Evolutionary conservation across 2,797 vertebrate genomes (phyloP).

Genomic region (Iguana delicatissima): DNA sequence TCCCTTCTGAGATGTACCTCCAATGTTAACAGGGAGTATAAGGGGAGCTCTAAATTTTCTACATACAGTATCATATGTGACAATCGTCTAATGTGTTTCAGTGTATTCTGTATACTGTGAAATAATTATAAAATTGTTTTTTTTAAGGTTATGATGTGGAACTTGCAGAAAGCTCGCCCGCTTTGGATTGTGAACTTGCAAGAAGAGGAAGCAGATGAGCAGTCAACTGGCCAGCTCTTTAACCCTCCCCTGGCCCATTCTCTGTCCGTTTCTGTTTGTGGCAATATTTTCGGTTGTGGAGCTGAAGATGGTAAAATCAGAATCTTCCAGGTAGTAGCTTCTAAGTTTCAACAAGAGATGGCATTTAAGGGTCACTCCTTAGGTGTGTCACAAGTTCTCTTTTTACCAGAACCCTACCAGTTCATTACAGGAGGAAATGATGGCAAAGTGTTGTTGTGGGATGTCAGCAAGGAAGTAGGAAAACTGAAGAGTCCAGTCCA

Average conservation of each 20-base stretch:
- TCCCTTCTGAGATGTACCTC: background rate
- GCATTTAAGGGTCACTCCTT: constrained; percentile 87
- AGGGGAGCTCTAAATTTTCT: background rate
- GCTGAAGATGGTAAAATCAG: constrained; percentile 92
- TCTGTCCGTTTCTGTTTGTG: constrained; percentile 88
- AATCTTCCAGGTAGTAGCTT: constrained; percentile 86
- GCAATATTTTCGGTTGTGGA: constrained; percentile 89
- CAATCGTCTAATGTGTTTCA: background rate
- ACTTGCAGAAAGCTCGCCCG: constrained; percentile 92
- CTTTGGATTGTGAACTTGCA: constrained; percentile 91
- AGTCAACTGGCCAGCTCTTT: constrained; percentile 87
- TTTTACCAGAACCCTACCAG: constrained; percentile 86
- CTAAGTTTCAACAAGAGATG: constrained; percentile 85
- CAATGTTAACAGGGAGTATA: background rate
- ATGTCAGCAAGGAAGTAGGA: constrained; percentile 80
- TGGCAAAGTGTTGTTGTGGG: constrained; percentile 90
- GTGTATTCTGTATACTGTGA: background rate
- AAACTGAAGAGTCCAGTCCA: constrained; percentile 78
- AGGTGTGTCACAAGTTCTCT: constrained; percentile 92
- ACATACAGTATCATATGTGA: background rate
- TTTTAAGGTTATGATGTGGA: constrained; percentile 93
- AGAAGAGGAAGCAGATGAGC: constrained; percentile 83
- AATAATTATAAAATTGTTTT: constrained; percentile 25
- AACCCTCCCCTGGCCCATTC: constrained; percentile 95
- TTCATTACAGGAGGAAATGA: constrained; percentile 94